A percentile compares a stretch with the other conserved stretches of the same genome.
Conservation (phyloP, 2,797 vertebrate genomes). For the Trichosurus vulpecula region DNA sequence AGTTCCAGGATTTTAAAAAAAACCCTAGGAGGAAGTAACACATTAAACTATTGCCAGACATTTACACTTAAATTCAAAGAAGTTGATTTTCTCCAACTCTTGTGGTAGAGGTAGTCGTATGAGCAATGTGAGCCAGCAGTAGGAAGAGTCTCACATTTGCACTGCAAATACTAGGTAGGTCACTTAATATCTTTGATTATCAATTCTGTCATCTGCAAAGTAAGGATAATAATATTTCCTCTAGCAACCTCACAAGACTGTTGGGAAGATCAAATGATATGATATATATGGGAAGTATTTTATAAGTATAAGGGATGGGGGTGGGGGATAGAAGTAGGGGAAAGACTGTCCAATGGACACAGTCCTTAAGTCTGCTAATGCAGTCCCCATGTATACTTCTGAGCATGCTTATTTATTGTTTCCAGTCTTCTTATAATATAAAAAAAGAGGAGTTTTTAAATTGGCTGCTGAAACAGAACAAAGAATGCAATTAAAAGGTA, state of each 20-base stretch:
- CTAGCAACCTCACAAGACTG: not conserved
- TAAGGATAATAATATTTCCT: not conserved
- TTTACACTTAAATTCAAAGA: not conserved
- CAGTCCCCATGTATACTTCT: too few relatives aligned
- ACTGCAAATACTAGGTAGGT: not conserved
- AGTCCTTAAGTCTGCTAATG: not conserved
- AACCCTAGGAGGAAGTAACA: not conserved
- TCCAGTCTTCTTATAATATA: too few relatives aligned
- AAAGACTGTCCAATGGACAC: not conserved
- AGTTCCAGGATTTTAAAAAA: not conserved
- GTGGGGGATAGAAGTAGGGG: too few relatives aligned
- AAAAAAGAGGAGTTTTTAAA: too few relatives aligned
- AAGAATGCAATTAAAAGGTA: not conserved
- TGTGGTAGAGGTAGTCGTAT: not conserved
- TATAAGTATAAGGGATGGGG: too few relatives aligned
- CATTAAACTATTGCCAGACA: not conserved
- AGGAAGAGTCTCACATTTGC: not conserved
- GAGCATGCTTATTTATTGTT: too few relatives aligned
- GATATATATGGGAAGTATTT: too few relatives aligned
- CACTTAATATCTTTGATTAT: not conserved
- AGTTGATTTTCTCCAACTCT: not conserved
- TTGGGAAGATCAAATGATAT: not conserved
- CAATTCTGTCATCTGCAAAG: not conserved
- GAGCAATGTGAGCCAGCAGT: not conserved
- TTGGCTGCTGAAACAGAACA: not conserved